Percentiles rank a stretch among this genome's conserved stretches.
These are phyloP conservation scores for Archivesica marissinica DNA, from an alignment of 1,140 invertebrate genomes.

Conservation along the genomic window DNA sequence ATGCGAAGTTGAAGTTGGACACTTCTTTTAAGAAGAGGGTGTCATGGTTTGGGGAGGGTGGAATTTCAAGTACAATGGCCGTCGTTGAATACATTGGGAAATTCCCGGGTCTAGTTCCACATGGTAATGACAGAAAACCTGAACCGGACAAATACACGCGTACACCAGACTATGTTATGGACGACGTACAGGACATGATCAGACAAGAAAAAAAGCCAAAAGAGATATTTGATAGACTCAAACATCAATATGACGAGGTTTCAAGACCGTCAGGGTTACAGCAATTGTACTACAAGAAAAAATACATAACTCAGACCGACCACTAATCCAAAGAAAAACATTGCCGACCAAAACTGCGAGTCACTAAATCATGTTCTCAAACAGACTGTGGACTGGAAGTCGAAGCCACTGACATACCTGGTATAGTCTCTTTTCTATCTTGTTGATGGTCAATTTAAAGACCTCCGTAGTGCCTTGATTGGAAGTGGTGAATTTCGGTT, in stretches of 20 bases:
- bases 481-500: too few species aligned
- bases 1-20: constrained; percentile 17
- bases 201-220: too few species aligned
- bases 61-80: constrained; percentile 6
- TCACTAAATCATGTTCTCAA: too few species aligned
- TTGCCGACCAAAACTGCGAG: constrained; percentile 65
- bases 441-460: too few species aligned
- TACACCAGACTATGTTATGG: constrained; percentile 12
- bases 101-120: constrained; percentile 34
- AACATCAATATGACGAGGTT: constrained; percentile 54
- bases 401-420: too few species aligned
- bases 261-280: constrained; percentile 17
- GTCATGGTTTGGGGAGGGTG: constrained; percentile 28
- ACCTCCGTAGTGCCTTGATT: too few species aligned
- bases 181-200: background rate
- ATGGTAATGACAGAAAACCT: constrained; percentile 57
- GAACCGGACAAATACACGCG: background rate
- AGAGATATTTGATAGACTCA: constrained; percentile 35
- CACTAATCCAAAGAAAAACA: constrained; percentile 7
- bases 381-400: too few species aligned
- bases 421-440: too few species aligned
- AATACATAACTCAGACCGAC: constrained; percentile 28
- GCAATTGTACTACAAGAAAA: constrained; percentile 48
- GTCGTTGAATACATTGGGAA: constrained; percentile 27
- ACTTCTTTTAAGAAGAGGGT: constrained; percentile 26